Percentiles rank a stretch among this genome's conserved stretches.
phyloP scores from a whole-genome alignment of 2,797 vertebrate genomes.

The Hippocampus kuda region DNA sequence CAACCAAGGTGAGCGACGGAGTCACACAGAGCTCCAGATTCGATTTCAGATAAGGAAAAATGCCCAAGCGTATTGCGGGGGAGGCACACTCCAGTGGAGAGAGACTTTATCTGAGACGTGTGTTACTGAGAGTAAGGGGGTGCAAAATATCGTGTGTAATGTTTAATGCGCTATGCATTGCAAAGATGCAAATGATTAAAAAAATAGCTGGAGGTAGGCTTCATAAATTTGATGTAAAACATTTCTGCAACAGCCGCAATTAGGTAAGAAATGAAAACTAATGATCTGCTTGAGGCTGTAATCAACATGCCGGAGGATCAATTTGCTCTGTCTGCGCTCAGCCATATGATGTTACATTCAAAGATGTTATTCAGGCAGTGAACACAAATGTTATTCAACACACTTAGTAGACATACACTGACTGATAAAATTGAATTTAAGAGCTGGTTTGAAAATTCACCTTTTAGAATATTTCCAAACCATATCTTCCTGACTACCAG shows the following conservation, averaged over 20 bases:
- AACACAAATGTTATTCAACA: not conserved
- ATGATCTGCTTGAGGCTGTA: not conserved
- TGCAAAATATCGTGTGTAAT: constrained; percentile 51
- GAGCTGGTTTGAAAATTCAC: not conserved
- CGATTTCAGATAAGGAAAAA: constrained; percentile 65
- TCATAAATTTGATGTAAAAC: not conserved
- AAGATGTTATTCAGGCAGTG: not conserved
- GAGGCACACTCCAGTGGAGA: constrained; percentile 52
- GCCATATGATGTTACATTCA: not conserved
- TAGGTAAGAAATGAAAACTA: not conserved
- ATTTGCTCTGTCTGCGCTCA: not conserved
- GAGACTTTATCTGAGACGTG: constrained; percentile 58
- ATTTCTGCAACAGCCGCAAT: not conserved
- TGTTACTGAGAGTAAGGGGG: constrained; percentile 48
- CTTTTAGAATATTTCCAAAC: not conserved
- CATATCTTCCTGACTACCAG: too few species aligned
- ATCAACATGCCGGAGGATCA: not conserved
- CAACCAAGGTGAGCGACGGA: constrained; percentile 47
- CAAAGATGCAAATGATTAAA: constrained; percentile 27
- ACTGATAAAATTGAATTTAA: not conserved
- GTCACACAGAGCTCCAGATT: constrained; percentile 53
- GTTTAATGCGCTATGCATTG: constrained; percentile 38
- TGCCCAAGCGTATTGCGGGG: constrained; percentile 52
- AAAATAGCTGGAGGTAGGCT: not conserved
- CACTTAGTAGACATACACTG: not conserved